Base-by-base conservation (phyloP, 2,888 invertebrate species). In the Metopia argyrocephala region DNA sequence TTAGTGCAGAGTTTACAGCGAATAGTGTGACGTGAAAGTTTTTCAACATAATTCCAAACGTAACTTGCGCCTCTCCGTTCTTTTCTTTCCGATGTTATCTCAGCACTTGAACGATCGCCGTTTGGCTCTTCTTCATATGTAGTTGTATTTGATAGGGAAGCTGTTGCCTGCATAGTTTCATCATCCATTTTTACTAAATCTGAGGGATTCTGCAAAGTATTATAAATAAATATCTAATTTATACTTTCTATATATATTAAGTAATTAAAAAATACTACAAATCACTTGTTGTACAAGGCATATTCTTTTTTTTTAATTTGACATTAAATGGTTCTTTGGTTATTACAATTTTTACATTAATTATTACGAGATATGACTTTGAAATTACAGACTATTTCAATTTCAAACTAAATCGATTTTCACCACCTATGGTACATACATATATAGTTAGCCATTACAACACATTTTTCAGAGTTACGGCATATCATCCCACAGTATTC, bases 21-120 rank as follows among this genome's bases (percentile, higher is more conserved):
- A 15, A 87, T 87, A 5, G 82, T 84, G 46, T 85, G 85, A 15
- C 84, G 83, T 0, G 86, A 85, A n/a, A 87, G 62, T 52, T 87
- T 87, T 27, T 86, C 84, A 6, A 87, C 87, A 76, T 86, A 87
- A 27, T 85, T 86, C 87, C 87, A 87, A 18, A 87, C 87, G 69
- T 87, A 87, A 28, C 87, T 87, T 3, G 85, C 83, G 0, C 85
- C 85, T 15, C 84, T 85, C 2, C 87, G 86, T 18, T 86, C 86
- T 38, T 84, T 87, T 25, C 82, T 82, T 9, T 78, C 80, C 5
- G 79, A 56, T 46, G 56, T 71, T 28, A 73, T 65, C 3, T 82
- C 80, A 9, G 54, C 74, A 70, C 76, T 82, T 12, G 65, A 76
- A 3, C 79, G 69, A 9, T 62, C 71, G 38, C 65, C 79, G 18